Percentiles rank a stretch among this genome's conserved stretches.
phyloP scores from a whole-genome alignment of 2,888 invertebrate species.

The Lasius fuliginosus region DNA sequence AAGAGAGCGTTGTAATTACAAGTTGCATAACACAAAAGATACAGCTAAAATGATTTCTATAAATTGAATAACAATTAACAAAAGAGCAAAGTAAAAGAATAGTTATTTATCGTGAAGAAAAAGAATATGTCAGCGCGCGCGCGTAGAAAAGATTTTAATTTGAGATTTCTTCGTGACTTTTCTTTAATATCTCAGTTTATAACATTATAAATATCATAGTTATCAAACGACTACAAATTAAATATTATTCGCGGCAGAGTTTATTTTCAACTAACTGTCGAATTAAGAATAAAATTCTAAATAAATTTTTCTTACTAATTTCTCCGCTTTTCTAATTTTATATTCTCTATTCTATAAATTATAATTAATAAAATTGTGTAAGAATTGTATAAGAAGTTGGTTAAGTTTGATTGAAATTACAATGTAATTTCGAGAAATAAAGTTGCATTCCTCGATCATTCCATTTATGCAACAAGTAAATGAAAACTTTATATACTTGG shows the following conservation, averaged over 20 bases:
- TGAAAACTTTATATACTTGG: too few relatives aligned
- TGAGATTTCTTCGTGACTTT: background rate
- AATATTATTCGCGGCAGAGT: background rate
- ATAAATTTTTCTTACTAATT: background rate
- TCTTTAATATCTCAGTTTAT: background rate
- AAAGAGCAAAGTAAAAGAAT: background rate
- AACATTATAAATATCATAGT: constrained; percentile 13
- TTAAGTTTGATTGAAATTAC: too few relatives aligned
- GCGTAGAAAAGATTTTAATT: background rate
- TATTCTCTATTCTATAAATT: too few relatives aligned
- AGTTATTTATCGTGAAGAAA: background rate
- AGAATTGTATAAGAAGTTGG: too few relatives aligned
- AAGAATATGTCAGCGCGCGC: background rate
- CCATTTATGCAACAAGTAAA: too few relatives aligned
- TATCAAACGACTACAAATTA: constrained; percentile 11
- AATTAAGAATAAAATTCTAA: constrained; percentile 11
- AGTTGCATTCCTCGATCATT: too few relatives aligned
- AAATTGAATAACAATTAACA: too few relatives aligned
- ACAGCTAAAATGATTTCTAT: background rate
- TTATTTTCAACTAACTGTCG: background rate
- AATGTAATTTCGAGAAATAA: too few relatives aligned
- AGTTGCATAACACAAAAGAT: background rate
- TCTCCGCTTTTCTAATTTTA: background rate
- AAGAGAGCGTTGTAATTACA: background rate
- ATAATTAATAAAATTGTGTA: too few relatives aligned